Base-by-base conservation (phyloP, 2,113 vertebrate species). In the Phrynocephalus versicolor region DNA sequence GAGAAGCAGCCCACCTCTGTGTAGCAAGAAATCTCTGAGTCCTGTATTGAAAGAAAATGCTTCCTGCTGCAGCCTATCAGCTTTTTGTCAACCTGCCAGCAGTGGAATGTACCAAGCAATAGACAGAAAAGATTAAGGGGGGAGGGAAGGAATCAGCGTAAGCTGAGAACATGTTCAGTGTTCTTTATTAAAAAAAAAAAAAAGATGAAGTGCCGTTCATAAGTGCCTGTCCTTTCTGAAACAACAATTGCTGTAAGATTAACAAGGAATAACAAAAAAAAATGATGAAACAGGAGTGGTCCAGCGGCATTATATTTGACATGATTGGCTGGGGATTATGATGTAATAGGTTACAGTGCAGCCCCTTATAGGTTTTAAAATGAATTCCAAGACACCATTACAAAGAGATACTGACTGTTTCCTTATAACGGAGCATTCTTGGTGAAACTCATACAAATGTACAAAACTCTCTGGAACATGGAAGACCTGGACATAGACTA, bases 271-370 rank as follows among this genome's bases (percentile, higher is more conserved):
- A 94, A 89, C 93, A 95, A 95, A 51, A 95, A 95, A 51, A 95
- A 95, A 96, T 95, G 96, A 97, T 95, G 96, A 96, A 95, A 93
- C 97, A 96, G 97, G 97, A 98, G 97, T 95, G 97, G 97, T 96
- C 96, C 96, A 96, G 95, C 97, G 97, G 97, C 97, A 97, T 96
- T 97, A 95, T 97, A 95, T 86, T 96, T 96, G 96, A 91, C 96
- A 95, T 96, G 96, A 99, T 99, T 99, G 98, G 98, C 97, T 97
- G 97, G 95, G 96, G 96, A 96, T 95, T 98, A 97, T 99, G 98
- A 99, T 98, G 98, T 98, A 97, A 98, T 97, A 96, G 96, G 96
- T 98, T 98, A 97, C 97, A 97, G 98, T 97, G 97, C 96, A 97
- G 96, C 96, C 94, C 94, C 97, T 97, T 96, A 95, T 96, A 97